Evolutionary conservation across 2,888 invertebrate species (phyloP), one percentile per base, ranked within the genome.

Genomic region (Biston betularia): DNA sequence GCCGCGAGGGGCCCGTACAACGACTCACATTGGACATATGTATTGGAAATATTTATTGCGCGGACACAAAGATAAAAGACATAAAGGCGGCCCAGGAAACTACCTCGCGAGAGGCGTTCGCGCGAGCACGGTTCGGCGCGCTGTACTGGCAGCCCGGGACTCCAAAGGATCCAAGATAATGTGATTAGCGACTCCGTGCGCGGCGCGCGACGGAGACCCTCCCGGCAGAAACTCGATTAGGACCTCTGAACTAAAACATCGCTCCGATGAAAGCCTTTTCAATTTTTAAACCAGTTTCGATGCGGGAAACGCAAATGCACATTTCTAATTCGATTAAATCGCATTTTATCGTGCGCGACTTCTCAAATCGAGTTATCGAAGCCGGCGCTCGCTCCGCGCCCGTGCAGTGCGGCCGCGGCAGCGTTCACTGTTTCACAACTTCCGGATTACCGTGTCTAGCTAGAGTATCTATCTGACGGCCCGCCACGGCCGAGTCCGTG

Each of bases 191-290:
- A 85, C 82, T 82, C 79, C 81, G 85, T 84, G 83, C 81, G 82
- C 92, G 90, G 88, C 90, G 89, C 86, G 89, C 88, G 89, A 84
- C 90, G 88, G 90, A 90, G 86, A n/a, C 86, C 84, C 86, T 86
- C 91, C 88, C 83, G 90, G 90, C 90, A 89, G 89, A 90, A 92
- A 92, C 89, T 92, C 92, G 88, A 92, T 92, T 92, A 92, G 89
- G 89, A 87, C 87, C 87, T 89, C 87, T 89, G 84, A 86, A 90
- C 87, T 89, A 84, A 86, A 90, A 90, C 86, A 87, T 80, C 83
- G 80, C 81, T 79, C 82, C 87, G 85, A 87, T 87, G 84, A 87
- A 88, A 86, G 87, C 86, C 89, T 90, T 75, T 91, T 88, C 89
- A 90, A 91, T 85, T 90, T 89, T 90, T 88, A 89, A 89, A 83